A percentile compares a stretch with the other conserved stretches of the same genome.
phyloP scores from a whole-genome alignment of 2,797 vertebrate genomes.

The Sebastes diploproa region DNA sequence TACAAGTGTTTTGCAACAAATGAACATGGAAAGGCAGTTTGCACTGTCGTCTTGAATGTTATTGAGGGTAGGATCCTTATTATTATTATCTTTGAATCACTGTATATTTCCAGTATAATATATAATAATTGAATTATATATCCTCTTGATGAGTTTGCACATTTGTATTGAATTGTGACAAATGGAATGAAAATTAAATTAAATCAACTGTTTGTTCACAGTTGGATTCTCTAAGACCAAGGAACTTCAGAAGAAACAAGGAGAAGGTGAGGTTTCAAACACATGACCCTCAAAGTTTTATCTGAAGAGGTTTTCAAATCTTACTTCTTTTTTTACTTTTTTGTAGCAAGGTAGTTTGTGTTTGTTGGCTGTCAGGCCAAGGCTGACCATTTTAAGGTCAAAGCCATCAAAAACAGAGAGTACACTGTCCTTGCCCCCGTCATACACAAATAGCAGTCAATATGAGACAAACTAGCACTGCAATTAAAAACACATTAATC shows the following conservation, averaged over 20 bases:
- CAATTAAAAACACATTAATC: slow-evolving; percentile 8
- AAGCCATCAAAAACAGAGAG: neutral
- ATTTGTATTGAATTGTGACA: neutral
- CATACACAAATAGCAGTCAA: neutral
- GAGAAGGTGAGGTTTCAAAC: slow-evolving; percentile 59
- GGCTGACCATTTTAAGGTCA: neutral
- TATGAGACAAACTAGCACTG: neutral
- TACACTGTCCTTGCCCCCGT: neutral
- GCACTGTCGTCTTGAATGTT: slow-evolving; percentile 86
- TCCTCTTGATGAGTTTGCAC: neutral
- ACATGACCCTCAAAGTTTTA: neutral
- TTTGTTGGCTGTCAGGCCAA: neutral
- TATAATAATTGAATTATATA: neutral
- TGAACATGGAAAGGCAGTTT: slow-evolving; percentile 86
- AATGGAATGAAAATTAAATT: neutral
- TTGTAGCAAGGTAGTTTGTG: neutral
- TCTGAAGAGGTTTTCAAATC: neutral
- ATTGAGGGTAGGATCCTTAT: slow-evolving; percentile 84
- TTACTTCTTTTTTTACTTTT: neutral
- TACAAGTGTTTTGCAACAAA: slow-evolving; percentile 90
- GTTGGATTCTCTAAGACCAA: slow-evolving; percentile 90
- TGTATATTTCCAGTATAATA: neutral
- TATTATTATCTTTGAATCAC: neutral
- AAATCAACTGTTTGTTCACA: slow-evolving; percentile 61
- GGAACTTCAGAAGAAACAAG: slow-evolving; percentile 62